Base-by-base conservation (phyloP, 2,888 invertebrate species). In the Geophilus truncorum region DNA sequence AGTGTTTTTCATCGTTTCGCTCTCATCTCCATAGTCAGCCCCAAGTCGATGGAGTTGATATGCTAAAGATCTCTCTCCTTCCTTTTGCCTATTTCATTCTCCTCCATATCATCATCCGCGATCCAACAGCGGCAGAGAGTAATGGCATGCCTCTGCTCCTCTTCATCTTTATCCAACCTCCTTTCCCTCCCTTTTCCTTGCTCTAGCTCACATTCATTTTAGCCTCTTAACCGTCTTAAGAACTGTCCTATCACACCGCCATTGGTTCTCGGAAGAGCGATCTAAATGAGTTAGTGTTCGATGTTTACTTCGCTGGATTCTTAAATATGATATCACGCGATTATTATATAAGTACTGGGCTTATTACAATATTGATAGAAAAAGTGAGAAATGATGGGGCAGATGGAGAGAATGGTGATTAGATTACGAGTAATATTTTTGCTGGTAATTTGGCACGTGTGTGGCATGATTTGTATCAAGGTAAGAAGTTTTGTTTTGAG, bases 61-160 rank as follows among this genome's bases (percentile, higher is more conserved):
- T 62, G 57, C 57, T 62, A 62, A 62, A 62, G 57, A 62, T 62
- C 57, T 62, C 23, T 21, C 57, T 62, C 57, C 57, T 23, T n/a
- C 57, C 57, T 62, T 62, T 62, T 62, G 57, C 57, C 57, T 62
- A 62, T 62, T 62, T 62, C 21, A 62, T 18, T 62, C 57, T 62
- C 57, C 21, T 62, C 40, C 57, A 62, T 62, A 62, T 62, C 57
- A 62, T 62, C 57, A 62, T 62, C 57, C 57, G 21, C 15, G 57
- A 62, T 62, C 57, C 57, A 23, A 18, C 57, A 62, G 23, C 57
- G 57, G 10, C 57, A 62, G 57, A 62, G 57, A 62, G 57, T 62
- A 62, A 62, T 62, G 57, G 21, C 57, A 23, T 62, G 57, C 57
- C 57, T 62, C 10, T 62, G 57, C 57, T 62, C 57, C 57, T n/a